Percentiles rank a stretch among this genome's conserved stretches.
phyloP scores from a whole-genome alignment of 2,888 invertebrate genomes.

The Orthonevra nobilis region DNA sequence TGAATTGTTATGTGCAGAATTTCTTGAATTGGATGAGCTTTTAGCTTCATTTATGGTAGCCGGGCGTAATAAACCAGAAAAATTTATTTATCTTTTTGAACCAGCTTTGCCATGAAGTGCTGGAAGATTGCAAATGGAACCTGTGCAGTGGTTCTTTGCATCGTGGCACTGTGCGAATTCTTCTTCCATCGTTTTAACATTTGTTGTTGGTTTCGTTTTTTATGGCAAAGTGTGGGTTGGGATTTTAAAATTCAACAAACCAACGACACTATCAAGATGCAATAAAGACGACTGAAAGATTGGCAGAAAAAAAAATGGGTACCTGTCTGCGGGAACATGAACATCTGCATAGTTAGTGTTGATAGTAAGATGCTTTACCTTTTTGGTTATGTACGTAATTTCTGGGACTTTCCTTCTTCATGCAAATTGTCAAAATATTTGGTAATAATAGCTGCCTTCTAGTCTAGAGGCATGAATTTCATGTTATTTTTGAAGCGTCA shows the following conservation, averaged over 20 bases:
- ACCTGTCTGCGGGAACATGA: slow-evolving; percentile 8
- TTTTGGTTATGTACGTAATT: slow-evolving; percentile 43
- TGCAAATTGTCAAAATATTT: no score
- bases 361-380: slow-evolving; percentile 40
- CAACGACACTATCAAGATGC: slow-evolving; percentile 53
- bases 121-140: neutral
- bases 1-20: slow-evolving; percentile 66
- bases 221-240: slow-evolving; percentile 5
- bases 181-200: slow-evolving; percentile 5
- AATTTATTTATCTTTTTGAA: slow-evolving; percentile 32
- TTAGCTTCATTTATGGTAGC: slow-evolving; percentile 21
- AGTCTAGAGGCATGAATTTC: no score
- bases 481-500: no score
- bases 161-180: no score
- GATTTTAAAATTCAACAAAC: slow-evolving; percentile 46
- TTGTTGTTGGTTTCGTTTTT: neutral
- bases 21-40: slow-evolving; percentile 49
- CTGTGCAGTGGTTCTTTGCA: slow-evolving; percentile 13
- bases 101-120: slow-evolving; percentile 18
- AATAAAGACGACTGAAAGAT: slow-evolving; percentile 11
- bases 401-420: slow-evolving; percentile 3
- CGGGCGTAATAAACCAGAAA: slow-evolving; percentile 13
- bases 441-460: no score
- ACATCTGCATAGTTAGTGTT: slow-evolving; percentile 44
- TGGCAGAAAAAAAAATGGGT: neutral